Base-by-base conservation (phyloP, 2,113 vertebrate genomes). In the Chunga burmeisteri region DNA sequence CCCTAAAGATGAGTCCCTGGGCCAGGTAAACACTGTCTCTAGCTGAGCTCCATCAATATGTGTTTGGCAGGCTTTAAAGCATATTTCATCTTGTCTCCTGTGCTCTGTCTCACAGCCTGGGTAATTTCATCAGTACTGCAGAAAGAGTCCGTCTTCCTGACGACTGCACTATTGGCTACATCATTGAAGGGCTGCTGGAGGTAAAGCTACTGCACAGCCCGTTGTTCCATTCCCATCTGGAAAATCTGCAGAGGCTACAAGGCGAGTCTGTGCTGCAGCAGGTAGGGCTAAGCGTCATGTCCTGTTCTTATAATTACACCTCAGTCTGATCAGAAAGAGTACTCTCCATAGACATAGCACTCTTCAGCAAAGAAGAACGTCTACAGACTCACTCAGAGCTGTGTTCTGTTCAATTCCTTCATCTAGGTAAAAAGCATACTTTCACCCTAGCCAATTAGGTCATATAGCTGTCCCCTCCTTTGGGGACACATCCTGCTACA, bases 1-100 rank as follows among this genome's bases (percentile, higher is more conserved):
- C 99, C 21, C 98, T 99, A 91, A 99, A 99, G 94, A 99, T 99
- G 99, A 99, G 99, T 93, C 99, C 99, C 0, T 99, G 99, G 99
- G 99, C 99, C 90, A 99, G 99, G 99, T 99, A 94, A 94, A 90
- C 16, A 5, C 66, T n/a, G 5, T 36, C 78, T 46, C 30, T 72
- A 38, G 25, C 44, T 61, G 62, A 80, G 25, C 62, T 74, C 34
- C 19, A 16, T 15, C 20, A 7, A 0, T 11, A 6, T 15, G 13
- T 23, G 21, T 36, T 30, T 62, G 59, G 10, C 20, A 80, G 58
- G 44, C 32, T 68, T 53, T 78, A 61, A 94, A 88, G 73, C 47
- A 3, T 2, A 4, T 56, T 22, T 71, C 17, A 5, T 30, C 42
- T 81, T 71, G 65, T 65, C 15, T n/a, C 21, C 46, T 61, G 0